These are phyloP conservation scores for Ia io DNA, from an alignment of 2,113 vertebrate genomes.

Conservation along the genomic window DNA sequence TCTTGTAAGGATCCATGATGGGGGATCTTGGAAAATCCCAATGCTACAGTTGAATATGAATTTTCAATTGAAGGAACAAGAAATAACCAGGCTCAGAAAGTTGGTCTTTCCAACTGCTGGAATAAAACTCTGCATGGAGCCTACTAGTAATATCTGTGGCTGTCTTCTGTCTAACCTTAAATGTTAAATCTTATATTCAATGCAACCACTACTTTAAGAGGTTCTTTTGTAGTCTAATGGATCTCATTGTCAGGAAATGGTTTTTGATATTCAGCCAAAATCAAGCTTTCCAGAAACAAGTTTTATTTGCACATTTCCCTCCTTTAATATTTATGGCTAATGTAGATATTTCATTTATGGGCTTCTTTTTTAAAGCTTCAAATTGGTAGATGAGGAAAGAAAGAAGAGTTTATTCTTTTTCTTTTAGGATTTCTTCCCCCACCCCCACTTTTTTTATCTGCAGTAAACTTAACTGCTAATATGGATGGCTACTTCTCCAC, in stretches of 20 bases:
- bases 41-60: background rate
- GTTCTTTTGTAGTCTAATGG: slow-evolving; percentile 76
- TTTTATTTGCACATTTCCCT: slow-evolving; percentile 74
- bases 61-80: background rate
- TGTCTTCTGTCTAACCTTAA: slow-evolving; percentile 51
- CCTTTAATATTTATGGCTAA: slow-evolving; percentile 75
- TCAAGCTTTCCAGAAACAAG: slow-evolving; percentile 78
- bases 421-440: slow-evolving; percentile 56
- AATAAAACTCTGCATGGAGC: background rate
- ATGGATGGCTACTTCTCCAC: slow-evolving; percentile 41
- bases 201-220: slow-evolving; percentile 58
- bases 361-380: slow-evolving; percentile 60
- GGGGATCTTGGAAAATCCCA: background rate
- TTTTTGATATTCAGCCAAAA: slow-evolving; percentile 75
- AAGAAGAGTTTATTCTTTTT: slow-evolving; percentile 50
- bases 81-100: background rate
- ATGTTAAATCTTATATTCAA: slow-evolving; percentile 60
- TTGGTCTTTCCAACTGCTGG: background rate
- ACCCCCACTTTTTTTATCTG: background rate
- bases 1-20: background rate
- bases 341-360: slow-evolving; percentile 65
- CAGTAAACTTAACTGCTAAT: slow-evolving; percentile 60
- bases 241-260: slow-evolving; percentile 77
- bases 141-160: background rate
- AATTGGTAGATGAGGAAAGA: slow-evolving; percentile 31